phyloP scores from a whole-genome alignment of 2,888 invertebrate genomes.

The Barypeithes pellucidus region DNA sequence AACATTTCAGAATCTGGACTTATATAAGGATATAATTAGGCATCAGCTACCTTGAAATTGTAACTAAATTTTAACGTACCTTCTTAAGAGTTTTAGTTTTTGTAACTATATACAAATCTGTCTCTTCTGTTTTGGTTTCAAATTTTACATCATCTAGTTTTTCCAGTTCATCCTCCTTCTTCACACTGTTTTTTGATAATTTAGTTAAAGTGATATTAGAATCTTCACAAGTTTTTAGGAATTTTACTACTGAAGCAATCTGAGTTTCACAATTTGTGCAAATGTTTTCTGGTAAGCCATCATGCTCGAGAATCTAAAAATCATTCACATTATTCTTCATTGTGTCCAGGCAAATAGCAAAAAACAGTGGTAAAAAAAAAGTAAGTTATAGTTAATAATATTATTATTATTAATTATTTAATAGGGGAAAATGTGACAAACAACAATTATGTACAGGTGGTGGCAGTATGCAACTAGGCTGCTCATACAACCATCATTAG shows the following conservation, averaged over 20 bases:
- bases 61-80: background rate
- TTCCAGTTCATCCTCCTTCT: constrained; percentile 31
- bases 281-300: constrained; percentile 65
- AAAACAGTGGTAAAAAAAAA: too few species aligned
- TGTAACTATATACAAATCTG: background rate
- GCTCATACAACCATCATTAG: too few species aligned
- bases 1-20: too few species aligned
- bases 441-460: too few species aligned
- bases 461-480: too few species aligned
- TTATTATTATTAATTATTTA: too few species aligned
- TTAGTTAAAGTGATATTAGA: constrained; percentile 61
- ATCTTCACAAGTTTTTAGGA: constrained; percentile 63
- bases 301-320: constrained; percentile 61
- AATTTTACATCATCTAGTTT: constrained; percentile 21
- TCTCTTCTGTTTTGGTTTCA: constrained; percentile 20
- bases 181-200: constrained; percentile 43
- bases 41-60: too few species aligned
- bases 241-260: constrained; percentile 61
- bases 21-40: too few species aligned
- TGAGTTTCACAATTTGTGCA: constrained; percentile 63
- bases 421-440: too few species aligned
- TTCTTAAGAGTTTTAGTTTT: background rate
- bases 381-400: too few species aligned
- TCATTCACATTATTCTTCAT: background rate
- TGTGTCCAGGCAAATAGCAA: too few species aligned